A percentile compares a stretch with the other conserved stretches of the same genome.
These are phyloP conservation scores for Arge pagana DNA, from an alignment of 2,888 invertebrate species.

Conservation along the genomic window DNA sequence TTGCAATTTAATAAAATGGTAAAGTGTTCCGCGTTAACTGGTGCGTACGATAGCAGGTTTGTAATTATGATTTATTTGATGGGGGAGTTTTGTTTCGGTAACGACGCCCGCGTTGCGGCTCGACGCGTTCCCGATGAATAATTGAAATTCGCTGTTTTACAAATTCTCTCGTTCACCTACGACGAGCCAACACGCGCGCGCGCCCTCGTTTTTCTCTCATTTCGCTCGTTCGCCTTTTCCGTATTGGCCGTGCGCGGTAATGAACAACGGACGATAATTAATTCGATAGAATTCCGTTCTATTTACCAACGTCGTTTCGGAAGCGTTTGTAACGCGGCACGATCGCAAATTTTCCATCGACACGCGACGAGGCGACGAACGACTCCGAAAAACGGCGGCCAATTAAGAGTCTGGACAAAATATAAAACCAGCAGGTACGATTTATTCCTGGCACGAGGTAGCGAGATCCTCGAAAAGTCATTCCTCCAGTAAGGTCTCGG, in stretches of 20 bases:
- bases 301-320: no score
- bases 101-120: not conserved
- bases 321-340: no score
- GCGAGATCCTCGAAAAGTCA: no score
- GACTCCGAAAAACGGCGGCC: no score
- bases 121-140: conserved; percentile 25
- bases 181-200: conserved; percentile 3
- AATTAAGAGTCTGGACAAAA: no score
- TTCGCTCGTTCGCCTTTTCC: conserved; percentile 35
- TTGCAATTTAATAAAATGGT: conserved; percentile 17
- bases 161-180: conserved; percentile 31
- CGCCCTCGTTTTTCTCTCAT: not conserved
- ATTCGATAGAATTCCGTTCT: conserved; percentile 50
- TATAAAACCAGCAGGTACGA: no score
- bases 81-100: conserved; percentile 27
- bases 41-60: conserved; percentile 17
- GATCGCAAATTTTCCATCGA: no score
- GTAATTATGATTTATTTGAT: conserved; percentile 30
- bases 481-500: no score
- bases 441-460: no score
- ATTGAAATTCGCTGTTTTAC: conserved; percentile 43
- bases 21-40: conserved; percentile 22
- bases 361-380: no score
- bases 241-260: conserved; percentile 46
- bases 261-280: conserved; percentile 50